Conservation (phyloP, 2,888 invertebrate species). For the Molorchus minor region DNA sequence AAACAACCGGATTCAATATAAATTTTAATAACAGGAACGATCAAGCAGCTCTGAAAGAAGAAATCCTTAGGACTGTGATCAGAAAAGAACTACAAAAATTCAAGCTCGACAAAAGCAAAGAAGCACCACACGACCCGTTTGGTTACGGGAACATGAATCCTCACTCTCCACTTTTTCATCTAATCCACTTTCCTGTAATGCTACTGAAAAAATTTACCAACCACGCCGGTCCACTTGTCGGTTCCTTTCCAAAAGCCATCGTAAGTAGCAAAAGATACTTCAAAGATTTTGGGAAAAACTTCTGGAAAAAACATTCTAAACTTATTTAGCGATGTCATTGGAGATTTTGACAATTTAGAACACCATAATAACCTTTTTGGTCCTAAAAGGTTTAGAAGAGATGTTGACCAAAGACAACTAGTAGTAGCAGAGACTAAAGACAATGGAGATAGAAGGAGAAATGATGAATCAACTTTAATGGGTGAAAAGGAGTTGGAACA, state of each 20-base stretch:
- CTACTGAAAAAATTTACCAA: conserved; percentile 53
- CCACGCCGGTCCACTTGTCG: conserved; percentile 52
- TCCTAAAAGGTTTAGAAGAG: conserved; percentile 38
- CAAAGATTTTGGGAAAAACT: conserved; percentile 52
- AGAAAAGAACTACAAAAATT: conserved; percentile 41
- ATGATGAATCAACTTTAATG: conserved; percentile 10
- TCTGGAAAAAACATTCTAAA: conserved; percentile 53
- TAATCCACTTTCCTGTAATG: conserved; percentile 55
- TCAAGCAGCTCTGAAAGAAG: conserved; percentile 24
- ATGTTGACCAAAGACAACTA: conserved; percentile 9
- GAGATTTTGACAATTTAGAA: conserved; percentile 48
- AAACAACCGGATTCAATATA: neutral
- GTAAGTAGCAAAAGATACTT: conserved; percentile 53
- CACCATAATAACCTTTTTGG: conserved; percentile 29
- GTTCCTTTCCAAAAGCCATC: conserved; percentile 53
- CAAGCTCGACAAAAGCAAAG: conserved; percentile 30
- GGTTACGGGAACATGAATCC: conserved; percentile 38
- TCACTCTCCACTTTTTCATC: conserved; percentile 52
- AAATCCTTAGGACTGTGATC: conserved; percentile 36
- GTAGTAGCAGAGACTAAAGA: neutral
- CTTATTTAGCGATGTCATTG: conserved; percentile 53
- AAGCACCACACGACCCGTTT: conserved; percentile 16
- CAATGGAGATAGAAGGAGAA: conserved; percentile 9
- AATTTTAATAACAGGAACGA: neutral
- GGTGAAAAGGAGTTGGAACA: conserved; percentile 7